phyloP scores from a whole-genome alignment of 2,113 vertebrate genomes.

The Colinus virginianus region DNA sequence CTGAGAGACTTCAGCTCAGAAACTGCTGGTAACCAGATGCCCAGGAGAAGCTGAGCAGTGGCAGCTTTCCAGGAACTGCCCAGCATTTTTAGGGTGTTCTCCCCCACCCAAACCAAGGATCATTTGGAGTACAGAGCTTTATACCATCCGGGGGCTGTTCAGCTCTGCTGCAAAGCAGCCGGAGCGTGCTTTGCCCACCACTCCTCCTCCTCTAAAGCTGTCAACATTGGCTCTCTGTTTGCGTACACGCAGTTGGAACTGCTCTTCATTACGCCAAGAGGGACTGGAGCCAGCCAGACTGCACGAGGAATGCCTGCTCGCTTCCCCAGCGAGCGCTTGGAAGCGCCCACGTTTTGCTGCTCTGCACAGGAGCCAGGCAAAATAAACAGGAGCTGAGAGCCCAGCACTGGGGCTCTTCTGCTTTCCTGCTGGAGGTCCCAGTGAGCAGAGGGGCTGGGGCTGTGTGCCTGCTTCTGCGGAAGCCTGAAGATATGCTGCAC shows the following conservation, averaged over 20 bases:
- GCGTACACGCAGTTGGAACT: constrained; percentile 25
- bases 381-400: not conserved
- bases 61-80: not conserved
- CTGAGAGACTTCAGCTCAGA: constrained; percentile 34
- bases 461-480: no score
- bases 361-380: not conserved
- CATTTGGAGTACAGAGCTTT: not conserved
- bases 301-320: not conserved
- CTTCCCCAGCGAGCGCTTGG: constrained; percentile 5
- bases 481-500: not conserved
- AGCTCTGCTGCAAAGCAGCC: not conserved
- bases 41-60: not conserved
- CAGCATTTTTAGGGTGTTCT: not conserved
- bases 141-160: accelerated
- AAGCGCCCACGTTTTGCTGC: not conserved
- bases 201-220: constrained; percentile 51
- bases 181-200: not conserved
- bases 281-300: constrained; percentile 47
- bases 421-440: not conserved
- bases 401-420: not conserved
- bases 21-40: constrained; percentile 32
- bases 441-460: not conserved
- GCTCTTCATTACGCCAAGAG: constrained; percentile 39
- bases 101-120: not conserved
- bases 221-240: constrained; percentile 48